These are phyloP conservation scores for Acanthosepion lycidas DNA, from an alignment of 2,888 invertebrate genomes.

Conservation along the genomic window DNA sequence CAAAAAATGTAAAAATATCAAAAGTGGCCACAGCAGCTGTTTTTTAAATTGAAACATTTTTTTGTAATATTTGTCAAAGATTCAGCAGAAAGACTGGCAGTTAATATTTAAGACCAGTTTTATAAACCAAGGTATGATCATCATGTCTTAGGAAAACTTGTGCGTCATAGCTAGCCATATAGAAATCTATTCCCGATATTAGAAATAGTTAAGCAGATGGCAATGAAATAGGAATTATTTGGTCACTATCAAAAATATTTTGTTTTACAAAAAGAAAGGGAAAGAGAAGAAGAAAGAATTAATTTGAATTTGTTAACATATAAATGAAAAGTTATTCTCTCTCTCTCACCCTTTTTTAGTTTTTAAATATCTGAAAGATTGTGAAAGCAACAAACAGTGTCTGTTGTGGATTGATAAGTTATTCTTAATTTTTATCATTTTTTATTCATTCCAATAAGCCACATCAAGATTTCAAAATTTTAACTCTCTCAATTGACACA, in stretches of 20 bases:
- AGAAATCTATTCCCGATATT: background rate
- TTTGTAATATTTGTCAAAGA: background rate
- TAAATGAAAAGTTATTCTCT: no score
- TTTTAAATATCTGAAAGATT: background rate
- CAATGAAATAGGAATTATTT: background rate
- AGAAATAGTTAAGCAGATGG: background rate
- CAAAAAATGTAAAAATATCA: background rate
- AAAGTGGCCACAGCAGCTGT: background rate
- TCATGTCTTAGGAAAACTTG: background rate
- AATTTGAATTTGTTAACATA: no score
- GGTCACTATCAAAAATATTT: background rate
- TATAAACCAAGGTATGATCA: background rate
- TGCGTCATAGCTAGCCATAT: slow-evolving; percentile 1
- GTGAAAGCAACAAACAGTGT: background rate
- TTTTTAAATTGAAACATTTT: background rate
- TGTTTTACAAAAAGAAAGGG: background rate
- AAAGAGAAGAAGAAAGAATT: background rate
- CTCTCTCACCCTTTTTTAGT: no score
- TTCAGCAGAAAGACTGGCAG: slow-evolving; percentile 33
- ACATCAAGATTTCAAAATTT: no score
- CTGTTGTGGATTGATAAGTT: background rate
- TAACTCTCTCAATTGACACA: no score
- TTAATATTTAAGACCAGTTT: background rate
- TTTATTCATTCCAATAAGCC: background rate
- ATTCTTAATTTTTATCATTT: background rate